These are phyloP conservation scores for Limnodromus scolopaceus DNA, from an alignment of 2,797 vertebrate genomes.

Conservation along the genomic window DNA sequence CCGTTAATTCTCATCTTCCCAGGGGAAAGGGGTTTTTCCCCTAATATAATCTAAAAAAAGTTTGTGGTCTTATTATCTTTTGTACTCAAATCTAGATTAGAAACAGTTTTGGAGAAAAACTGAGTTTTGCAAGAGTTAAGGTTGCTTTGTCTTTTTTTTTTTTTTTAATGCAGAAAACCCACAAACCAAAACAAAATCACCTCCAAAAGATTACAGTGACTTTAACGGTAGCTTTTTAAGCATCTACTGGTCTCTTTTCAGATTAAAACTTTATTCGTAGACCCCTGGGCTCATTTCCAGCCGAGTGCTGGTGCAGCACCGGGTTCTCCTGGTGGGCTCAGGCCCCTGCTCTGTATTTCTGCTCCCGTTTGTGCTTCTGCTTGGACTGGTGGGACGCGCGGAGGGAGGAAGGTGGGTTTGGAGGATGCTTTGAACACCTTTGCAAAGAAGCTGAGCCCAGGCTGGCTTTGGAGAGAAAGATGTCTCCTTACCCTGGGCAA, in stretches of 20 bases:
- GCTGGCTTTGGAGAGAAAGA: neutral
- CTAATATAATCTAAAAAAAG: fast-evolving
- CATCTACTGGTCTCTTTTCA: fast-evolving
- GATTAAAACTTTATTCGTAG: fast-evolving
- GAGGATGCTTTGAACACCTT: neutral
- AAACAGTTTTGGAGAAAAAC: neutral
- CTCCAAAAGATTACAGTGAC: fast-evolving
- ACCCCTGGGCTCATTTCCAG: neutral
- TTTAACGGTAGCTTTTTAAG: neutral
- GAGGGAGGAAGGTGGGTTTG: neutral
- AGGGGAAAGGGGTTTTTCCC: neutral
- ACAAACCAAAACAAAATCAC: neutral
- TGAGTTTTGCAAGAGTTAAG: neutral
- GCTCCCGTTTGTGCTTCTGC: neutral
- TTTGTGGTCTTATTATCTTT: neutral
- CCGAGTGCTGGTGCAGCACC: fast-evolving
- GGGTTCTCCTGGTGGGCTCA: neutral
- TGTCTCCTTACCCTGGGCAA: neutral
- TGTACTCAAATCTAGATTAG: neutral
- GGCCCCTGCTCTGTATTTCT: fast-evolving
- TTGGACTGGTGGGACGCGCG: fast-evolving
- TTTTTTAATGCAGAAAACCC: neutral
- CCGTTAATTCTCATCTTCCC: fast-evolving
- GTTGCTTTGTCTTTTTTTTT: neutral
- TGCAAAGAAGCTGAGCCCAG: neutral